These are phyloP conservation scores for Chloebia gouldiae DNA, from an alignment of 2,113 vertebrate genomes.

Conservation along the genomic window DNA sequence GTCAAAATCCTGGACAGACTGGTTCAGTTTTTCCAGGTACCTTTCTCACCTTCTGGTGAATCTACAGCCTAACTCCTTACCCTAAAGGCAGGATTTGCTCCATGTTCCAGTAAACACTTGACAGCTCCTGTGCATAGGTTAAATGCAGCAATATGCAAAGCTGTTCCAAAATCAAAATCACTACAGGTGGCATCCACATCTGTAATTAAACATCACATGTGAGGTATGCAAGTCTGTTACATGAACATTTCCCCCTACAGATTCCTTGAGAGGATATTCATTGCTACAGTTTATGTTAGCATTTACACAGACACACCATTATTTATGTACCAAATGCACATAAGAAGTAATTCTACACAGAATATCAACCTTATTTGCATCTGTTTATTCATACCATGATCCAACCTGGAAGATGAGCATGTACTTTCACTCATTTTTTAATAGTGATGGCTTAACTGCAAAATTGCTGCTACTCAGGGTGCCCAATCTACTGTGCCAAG, in stretches of 20 bases:
- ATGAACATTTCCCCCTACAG: neutral
- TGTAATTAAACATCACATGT: constrained; percentile 72
- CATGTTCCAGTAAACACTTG: constrained; percentile 88
- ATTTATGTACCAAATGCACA: neutral
- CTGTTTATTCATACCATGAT: neutral
- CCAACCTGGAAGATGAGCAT: neutral
- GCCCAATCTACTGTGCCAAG: neutral
- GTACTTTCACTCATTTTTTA: neutral
- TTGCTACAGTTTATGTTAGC: neutral
- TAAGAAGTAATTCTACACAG: neutral
- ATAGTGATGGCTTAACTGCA: neutral
- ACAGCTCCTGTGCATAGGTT: constrained; percentile 91
- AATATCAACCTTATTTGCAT: neutral
- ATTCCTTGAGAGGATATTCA: neutral
- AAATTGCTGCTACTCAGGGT: neutral
- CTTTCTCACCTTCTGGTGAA: neutral
- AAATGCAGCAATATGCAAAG: constrained; percentile 93
- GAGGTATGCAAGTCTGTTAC: neutral
- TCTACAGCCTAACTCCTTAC: constrained; percentile 72
- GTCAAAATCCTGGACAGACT: neutral
- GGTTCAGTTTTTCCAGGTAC: neutral
- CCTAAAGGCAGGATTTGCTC: constrained; percentile 95
- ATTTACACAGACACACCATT: neutral
- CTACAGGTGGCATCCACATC: constrained; percentile 97
- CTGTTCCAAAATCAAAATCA: constrained; percentile 97